These are phyloP conservation scores for Cephus sareptanus DNA, from an alignment of 2,888 invertebrate species.

Conservation along the genomic window DNA sequence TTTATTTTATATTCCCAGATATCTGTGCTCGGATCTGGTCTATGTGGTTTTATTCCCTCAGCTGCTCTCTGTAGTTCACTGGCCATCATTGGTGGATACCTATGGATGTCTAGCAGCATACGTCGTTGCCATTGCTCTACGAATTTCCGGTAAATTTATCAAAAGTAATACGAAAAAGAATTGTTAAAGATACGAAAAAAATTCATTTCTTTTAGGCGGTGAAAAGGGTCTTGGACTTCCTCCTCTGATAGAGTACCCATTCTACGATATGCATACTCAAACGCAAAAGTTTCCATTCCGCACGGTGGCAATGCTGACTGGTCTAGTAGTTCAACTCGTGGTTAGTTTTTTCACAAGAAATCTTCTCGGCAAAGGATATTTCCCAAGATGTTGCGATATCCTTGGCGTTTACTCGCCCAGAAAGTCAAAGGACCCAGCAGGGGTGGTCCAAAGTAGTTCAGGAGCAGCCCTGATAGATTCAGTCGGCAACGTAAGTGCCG, in stretches of 20 bases:
- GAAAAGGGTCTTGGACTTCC: slow-evolving; percentile 70
- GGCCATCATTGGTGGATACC: slow-evolving; percentile 73
- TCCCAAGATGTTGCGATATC: slow-evolving; percentile 60
- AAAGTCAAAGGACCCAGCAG: slow-evolving; percentile 56
- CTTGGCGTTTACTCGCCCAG: slow-evolving; percentile 58
- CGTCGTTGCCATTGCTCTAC: slow-evolving; percentile 66
- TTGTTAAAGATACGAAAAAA: not conserved
- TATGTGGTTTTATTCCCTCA: slow-evolving; percentile 81
- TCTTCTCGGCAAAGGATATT: slow-evolving; percentile 57
- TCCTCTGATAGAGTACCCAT: slow-evolving; percentile 71
- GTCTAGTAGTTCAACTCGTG: slow-evolving; percentile 67
- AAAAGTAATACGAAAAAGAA: not conserved
- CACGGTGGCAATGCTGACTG: slow-evolving; percentile 73
- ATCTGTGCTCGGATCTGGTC: slow-evolving; percentile 77
- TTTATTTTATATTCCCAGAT: slow-evolving; percentile 56
- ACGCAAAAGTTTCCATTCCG: slow-evolving; percentile 76
- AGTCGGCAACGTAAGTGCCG: slow-evolving; percentile 51
- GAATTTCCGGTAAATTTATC: slow-evolving; percentile 63
- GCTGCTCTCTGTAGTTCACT: slow-evolving; percentile 75
- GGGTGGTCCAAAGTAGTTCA: slow-evolving; percentile 60
- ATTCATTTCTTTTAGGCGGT: slow-evolving; percentile 66
- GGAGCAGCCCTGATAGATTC: slow-evolving; percentile 61
- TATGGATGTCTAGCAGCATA: slow-evolving; percentile 74
- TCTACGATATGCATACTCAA: slow-evolving; percentile 61
- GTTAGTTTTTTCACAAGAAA: slow-evolving; percentile 67